Conservation (phyloP, 2,888 invertebrate genomes). For the Archaeoteleia sp. region DNA sequence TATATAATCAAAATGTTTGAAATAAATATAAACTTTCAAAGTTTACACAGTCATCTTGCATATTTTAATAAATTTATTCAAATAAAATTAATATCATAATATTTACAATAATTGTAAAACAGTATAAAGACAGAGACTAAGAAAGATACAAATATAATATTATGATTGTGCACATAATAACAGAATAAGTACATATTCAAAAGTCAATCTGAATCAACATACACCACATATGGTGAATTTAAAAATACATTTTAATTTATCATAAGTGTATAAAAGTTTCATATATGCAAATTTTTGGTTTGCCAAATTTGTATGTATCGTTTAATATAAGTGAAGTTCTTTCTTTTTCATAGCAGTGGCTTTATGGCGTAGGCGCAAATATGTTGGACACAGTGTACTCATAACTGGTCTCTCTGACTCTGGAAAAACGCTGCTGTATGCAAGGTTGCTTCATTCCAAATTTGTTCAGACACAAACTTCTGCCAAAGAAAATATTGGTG, state of each 20-base stretch:
- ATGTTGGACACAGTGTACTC: conserved; percentile 81
- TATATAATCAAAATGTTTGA: conserved; percentile 21
- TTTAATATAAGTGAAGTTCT: conserved; percentile 9
- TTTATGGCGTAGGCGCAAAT: conserved; percentile 79
- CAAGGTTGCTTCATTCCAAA: conserved; percentile 84
- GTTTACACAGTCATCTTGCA: conserved; percentile 7
- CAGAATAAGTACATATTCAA: conserved; percentile 65
- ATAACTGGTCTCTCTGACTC: conserved; percentile 91
- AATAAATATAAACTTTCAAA: not conserved
- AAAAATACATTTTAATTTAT: no score
- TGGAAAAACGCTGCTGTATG: conserved; percentile 92
- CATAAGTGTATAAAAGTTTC: no score
- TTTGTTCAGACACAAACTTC: conserved; percentile 89
- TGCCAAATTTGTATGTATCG: conserved; percentile 6
- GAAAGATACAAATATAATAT: conserved; percentile 59
- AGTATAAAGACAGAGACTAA: conserved; percentile 58
- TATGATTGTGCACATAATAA: conserved; percentile 63
- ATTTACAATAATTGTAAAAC: conserved; percentile 60
- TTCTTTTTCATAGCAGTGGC: conserved; percentile 78
- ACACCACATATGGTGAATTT: no score
- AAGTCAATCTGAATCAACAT: no score
- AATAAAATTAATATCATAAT: conserved; percentile 56
- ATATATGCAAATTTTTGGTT: no score
- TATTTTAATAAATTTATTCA: conserved; percentile 16
- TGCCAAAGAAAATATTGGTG: conserved; percentile 89